Evolutionary conservation across 2,888 invertebrate genomes (phyloP), one percentile per base, ranked within the genome.

Genomic region (Nycteola revayana): DNA sequence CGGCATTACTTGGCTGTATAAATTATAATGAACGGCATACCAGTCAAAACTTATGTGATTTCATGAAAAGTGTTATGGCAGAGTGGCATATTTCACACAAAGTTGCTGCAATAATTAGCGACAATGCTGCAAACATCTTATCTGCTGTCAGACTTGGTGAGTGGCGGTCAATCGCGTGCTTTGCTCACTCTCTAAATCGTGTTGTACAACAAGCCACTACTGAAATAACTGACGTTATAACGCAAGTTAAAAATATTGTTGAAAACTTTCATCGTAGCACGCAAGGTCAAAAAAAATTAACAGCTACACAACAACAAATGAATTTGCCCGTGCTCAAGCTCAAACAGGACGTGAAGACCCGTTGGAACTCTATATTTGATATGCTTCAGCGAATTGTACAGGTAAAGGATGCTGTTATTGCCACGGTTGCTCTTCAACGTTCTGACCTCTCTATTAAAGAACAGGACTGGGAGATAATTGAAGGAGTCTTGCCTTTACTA

Each of bases 121-220:
- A 56, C 14, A 56, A 56, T 29, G 49, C 47, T n/a, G 28, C 32
- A 10, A 53, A 53, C 11, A 51, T 56, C 3, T 21, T 36, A 25
- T 29, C 40, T 10, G 52, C 52, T 9, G 30, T 53, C 9, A 35
- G 37, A 34, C 7, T 34, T 6, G 48, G 45, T 24, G 36, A 31
- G 1, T 53, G 49, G 52, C 27, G 42, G 9, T 32, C 34, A 3
- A 36, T 50, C 0, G 6, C 22, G 9, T 44, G 47, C 25, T 50
- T 46, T 18, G 49, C 45, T 20, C 43, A 54, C 30, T 25, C 40
- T 10, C 10, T 47, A 20, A 48, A 54, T 38, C 32, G 32, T 10
- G 29, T 35, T 9, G 44, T 54, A 10, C 45, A 43, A 33, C 5
- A 26, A 9, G 43, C 36, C 8, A 29, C 18, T 14, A 26, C 9